A percentile compares a stretch with the other conserved stretches of the same genome.
These are phyloP conservation scores for Catajapyx aquilonaris DNA, from an alignment of 1,140 invertebrate genomes.

Conservation along the genomic window DNA sequence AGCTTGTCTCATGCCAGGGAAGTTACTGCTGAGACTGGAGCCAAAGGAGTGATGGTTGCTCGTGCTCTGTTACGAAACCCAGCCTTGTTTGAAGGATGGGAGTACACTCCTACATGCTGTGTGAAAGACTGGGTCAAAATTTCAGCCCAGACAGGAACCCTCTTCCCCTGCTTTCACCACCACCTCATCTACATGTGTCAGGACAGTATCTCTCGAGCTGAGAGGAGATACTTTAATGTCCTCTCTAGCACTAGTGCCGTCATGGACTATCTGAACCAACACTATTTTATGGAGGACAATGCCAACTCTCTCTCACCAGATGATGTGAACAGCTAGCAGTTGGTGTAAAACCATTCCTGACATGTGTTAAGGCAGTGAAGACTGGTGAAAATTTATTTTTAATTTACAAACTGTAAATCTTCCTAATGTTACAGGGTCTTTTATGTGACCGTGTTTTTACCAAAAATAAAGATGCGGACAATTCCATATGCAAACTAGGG, in stretches of 20 bases:
- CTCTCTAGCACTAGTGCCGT: slow-evolving; percentile 22
- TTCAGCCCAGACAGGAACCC: slow-evolving; percentile 30
- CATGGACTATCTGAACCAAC: slow-evolving; percentile 21
- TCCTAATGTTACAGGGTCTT: too few species aligned
- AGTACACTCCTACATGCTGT: slow-evolving; percentile 47
- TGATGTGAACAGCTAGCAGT: too few species aligned
- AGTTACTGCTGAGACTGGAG: slow-evolving; percentile 43
- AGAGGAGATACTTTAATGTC: slow-evolving; percentile 26
- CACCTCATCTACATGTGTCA: slow-evolving; percentile 77
- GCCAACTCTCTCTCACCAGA: too few species aligned
- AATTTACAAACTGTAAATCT: too few species aligned
- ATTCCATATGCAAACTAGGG: too few species aligned
- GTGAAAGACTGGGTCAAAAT: slow-evolving; percentile 72
- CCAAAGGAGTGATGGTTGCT: slow-evolving; percentile 71
- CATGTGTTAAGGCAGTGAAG: too few species aligned
- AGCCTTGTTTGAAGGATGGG: slow-evolving; percentile 51
- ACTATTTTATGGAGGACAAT: too few species aligned
- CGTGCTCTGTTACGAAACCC: slow-evolving; percentile 78
- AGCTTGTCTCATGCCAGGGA: slow-evolving; percentile 40
- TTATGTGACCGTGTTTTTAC: too few species aligned
- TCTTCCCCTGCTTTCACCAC: slow-evolving; percentile 72
- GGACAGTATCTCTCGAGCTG: slow-evolving; percentile 20
- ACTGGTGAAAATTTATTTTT: too few species aligned
- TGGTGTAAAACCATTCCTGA: too few species aligned
- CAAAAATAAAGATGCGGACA: too few species aligned